Base-by-base conservation (phyloP, 30 jellyfish, hydroid and myxozoan genomes). In the Hydractinia symbiolongicarpus region DNA sequence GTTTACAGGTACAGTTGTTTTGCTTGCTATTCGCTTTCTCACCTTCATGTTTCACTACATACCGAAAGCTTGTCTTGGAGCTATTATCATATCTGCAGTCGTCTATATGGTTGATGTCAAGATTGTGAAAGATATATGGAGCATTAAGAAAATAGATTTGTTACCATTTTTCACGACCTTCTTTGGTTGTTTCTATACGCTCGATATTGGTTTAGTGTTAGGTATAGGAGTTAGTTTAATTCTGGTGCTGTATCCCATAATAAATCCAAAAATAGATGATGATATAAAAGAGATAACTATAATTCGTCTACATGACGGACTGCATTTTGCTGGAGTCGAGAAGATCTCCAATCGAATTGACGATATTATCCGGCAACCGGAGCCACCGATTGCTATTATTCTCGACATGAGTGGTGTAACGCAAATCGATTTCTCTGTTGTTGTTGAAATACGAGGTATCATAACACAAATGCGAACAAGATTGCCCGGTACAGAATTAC, bases 41-140 rank as follows among this genome's bases (percentile, higher is more conserved):
- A 88, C 96, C 13, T 87, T 84, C 10, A 82, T 73, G n/a, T 88
- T 88, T 84, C 89, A 79, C 40, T 88, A 83, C 80, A 88, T 83
- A 9, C 96, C 96, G 11, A 78, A 84, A 73, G 96, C 96, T 8
- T 83, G 94, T 73, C 94, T 88, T 49, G 96, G 94, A 0, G 86
- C 96, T 5, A 79, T 88, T 66, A 83, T 88, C 67, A 77, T 88
- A 19, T 64, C 79, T 5, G 96, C 96, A 0, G 96, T 83, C 80
- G 40, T 88, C 69, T 82, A 81, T 50, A 83, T 88, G 94, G 85
- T 88, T 8, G 96, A 88, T 67, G 69, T 53, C 76, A 77, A 56
- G 53, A 83, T 83, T 56, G 84, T 79, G 61, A 64, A 61, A 55
- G 74, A 79, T 67, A 66, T 88, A 16, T 88, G 94, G 94, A 40